A percentile compares a stretch with the other conserved stretches of the same genome.
Evolutionary conservation across 2,113 vertebrate genomes (phyloP).

Genomic region (Cichladusa arquata): DNA sequence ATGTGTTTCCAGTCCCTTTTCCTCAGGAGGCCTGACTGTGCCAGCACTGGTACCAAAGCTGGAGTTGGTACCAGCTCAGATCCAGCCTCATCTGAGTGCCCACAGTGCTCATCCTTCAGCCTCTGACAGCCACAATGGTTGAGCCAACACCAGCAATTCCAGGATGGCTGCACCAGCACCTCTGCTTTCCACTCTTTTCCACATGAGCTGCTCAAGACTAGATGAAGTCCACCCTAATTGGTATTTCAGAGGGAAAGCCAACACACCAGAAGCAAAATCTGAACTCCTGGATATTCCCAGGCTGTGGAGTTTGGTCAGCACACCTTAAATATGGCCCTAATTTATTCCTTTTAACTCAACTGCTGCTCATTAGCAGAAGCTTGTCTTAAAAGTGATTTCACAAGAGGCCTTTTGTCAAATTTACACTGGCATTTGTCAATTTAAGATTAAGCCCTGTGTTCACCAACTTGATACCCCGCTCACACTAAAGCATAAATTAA

Average conservation of each 20-base stretch:
- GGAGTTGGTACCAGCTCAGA: neutral
- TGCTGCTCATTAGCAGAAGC: conserved; percentile 29
- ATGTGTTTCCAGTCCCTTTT: neutral
- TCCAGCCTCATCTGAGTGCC: neutral
- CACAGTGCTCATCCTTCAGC: neutral
- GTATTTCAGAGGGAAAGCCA: neutral
- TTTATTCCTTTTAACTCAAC: conserved; percentile 36
- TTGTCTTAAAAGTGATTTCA: conserved; percentile 48
- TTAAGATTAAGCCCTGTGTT: conserved; percentile 15
- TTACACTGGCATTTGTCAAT: conserved; percentile 26
- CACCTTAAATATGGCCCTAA: neutral
- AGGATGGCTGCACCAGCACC: neutral
- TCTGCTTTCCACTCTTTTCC: neutral
- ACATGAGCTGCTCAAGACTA: neutral
- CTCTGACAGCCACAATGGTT: accelerated
- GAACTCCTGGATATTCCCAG: neutral
- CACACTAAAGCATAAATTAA: conserved; percentile 57
- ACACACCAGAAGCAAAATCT: neutral
- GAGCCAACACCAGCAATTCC: neutral
- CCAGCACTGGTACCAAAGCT: neutral
- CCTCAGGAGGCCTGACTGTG: neutral
- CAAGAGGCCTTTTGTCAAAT: conserved; percentile 58
- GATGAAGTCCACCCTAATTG: neutral
- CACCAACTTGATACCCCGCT: neutral
- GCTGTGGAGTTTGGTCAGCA: neutral